Base-by-base conservation (phyloP, 2,888 invertebrate genomes). In the Heliconius sara region DNA sequence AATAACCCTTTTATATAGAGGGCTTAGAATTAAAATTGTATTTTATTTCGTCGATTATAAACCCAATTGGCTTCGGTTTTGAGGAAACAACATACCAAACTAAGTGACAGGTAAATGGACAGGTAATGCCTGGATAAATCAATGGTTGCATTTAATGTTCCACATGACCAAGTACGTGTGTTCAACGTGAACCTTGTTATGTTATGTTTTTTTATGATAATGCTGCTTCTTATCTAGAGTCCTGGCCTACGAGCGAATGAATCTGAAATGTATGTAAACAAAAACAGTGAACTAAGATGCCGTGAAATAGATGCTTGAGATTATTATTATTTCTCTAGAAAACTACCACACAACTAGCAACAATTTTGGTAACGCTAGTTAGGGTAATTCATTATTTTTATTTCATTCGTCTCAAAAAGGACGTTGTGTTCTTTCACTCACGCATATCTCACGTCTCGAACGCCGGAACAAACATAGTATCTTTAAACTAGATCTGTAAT, bases 71-170 rank as follows among this genome's bases (percentile, higher is more conserved):
- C 43, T 79, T 70, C 68, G n/a, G 57, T 75, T 75, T 79, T 79
- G 47, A 75, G 79, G 79, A 79, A 79, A 70, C 74, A 78, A 60
- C 68, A 43, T 68, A 75, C 79, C 67, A 79, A 30, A 34, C 27
- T 68, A 68, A 75, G 68, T 79, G 79, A 75, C 79, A 68, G 79
- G 57, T 57, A 78, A 78, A 78, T 78, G 73, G 66, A 67, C 78
- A 73, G 73, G 74, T 75, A 75, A 78, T 73, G 47, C 68, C 70
- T 60, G 63, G 79, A 75, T 79, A 70, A 75, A 75, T 79, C 74
- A 75, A 75, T 47, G 25, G 70, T 70, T 70, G 74, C 52, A 78
- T 43, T 71, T 22, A 27, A 30, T 43, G 30, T 47, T 43, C 43
- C 19, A n/a, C n/a, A 43, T 47, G 71, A 72, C 19, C 27, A 52